These are phyloP conservation scores for Drosophila bocqueti DNA, from an alignment of 1,140 invertebrate genomes.

Conservation along the genomic window DNA sequence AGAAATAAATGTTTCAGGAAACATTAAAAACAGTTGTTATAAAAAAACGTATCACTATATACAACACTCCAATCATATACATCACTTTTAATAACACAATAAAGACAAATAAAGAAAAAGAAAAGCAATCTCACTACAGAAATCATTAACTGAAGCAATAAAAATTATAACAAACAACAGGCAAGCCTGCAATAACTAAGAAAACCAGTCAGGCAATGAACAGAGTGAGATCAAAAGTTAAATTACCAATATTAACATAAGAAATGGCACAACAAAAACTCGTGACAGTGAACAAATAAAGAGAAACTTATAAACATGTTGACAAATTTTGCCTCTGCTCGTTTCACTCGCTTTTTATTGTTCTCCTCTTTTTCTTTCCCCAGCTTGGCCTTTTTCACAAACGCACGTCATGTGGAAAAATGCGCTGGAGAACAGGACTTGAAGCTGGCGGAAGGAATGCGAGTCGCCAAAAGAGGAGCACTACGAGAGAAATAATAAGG, in stretches of 20 bases:
- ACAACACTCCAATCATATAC: no score
- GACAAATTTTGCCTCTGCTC: constrained; percentile 59
- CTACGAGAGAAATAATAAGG: constrained; percentile 6
- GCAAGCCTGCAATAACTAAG: not conserved
- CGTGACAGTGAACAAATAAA: not conserved
- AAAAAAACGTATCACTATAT: no score
- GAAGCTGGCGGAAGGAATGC: constrained; percentile 43
- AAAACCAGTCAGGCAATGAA: not conserved
- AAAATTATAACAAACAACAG: not conserved
- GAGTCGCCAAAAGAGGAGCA: constrained; percentile 12
- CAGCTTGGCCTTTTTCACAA: constrained; percentile 6
- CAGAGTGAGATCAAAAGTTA: constrained; percentile 8
- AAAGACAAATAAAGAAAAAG: not conserved
- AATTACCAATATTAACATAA: constrained; percentile 29
- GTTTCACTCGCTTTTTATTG: constrained; percentile 11
- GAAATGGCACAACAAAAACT: constrained; percentile 18
- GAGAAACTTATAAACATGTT: constrained; percentile 70
- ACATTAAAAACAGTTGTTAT: not conserved
- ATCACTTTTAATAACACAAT: not conserved
- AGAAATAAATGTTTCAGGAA: not conserved
- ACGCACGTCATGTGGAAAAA: constrained; percentile 45
- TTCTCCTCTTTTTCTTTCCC: not conserved
- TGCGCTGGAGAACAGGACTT: constrained; percentile 35
- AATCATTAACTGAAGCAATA: constrained; percentile 14
- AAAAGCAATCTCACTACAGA: not conserved